Percentiles rank a stretch among this genome's conserved stretches.
phyloP scores from a whole-genome alignment of 2,888 invertebrate genomes.

The Entomobrya proxima region DNA sequence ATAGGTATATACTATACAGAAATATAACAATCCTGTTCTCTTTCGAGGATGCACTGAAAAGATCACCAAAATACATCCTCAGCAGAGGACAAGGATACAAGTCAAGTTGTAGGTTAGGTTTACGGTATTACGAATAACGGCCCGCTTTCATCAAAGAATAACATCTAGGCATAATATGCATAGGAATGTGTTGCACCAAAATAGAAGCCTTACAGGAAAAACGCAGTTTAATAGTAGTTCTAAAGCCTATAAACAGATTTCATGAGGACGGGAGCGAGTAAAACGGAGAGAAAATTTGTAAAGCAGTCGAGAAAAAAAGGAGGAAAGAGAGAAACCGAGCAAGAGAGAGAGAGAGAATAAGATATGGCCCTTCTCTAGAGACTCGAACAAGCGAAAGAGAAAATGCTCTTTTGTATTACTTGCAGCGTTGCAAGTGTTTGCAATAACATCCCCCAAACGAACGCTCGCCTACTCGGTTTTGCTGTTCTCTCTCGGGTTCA shows the following conservation, averaged over 20 bases:
- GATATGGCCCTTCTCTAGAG: constrained; percentile 12
- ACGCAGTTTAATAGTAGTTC: neutral
- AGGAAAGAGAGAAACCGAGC: constrained; percentile 1
- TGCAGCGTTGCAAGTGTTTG: constrained; percentile 66
- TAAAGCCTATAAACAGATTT: neutral
- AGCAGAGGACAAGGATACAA: constrained; percentile 58
- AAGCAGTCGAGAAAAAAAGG: neutral
- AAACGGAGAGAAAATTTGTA: constrained; percentile 21
- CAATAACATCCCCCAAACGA: constrained; percentile 29
- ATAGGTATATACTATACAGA: too few species aligned
- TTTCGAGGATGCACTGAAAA: neutral
- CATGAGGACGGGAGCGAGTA: neutral
- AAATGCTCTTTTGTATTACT: constrained; percentile 49
- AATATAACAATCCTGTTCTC: too few species aligned
- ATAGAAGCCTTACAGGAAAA: constrained; percentile 7
- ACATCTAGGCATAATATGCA: neutral
- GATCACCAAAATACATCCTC: constrained; percentile 19
- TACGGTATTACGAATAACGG: constrained; percentile 1
- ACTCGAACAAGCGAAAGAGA: constrained; percentile 10
- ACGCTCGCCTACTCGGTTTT: neutral
- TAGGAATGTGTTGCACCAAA: neutral
- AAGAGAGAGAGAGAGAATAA: neutral
- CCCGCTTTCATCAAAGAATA: too few species aligned
- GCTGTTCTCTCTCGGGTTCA: neutral
- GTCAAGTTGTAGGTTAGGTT: constrained; percentile 54